Percentiles rank a stretch among this genome's conserved stretches.
Evolutionary conservation across 53 echinoderm and acorn worm genomes (phyloP).

Genomic region (Zoroaster sp.): DNA sequence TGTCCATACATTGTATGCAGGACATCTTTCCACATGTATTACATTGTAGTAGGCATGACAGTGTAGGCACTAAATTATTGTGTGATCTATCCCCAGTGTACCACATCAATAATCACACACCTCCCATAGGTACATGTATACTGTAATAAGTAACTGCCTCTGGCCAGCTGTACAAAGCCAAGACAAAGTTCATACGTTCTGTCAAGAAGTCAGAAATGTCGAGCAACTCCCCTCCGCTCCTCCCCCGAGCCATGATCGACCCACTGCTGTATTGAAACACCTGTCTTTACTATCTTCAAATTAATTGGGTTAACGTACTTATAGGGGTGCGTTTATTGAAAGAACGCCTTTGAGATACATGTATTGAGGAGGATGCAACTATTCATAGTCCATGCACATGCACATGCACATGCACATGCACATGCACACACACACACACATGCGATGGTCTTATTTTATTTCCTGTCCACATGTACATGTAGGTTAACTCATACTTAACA

Average conservation of each 20-base stretch:
- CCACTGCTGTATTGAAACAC: background rate
- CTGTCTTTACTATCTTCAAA: slow-evolving; percentile 1
- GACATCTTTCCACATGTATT: no score
- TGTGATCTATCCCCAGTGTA: no score
- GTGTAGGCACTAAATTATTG: no score
- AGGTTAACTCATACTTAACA: background rate
- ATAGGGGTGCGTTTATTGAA: background rate
- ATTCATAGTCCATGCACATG: no score
- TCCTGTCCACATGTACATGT: background rate
- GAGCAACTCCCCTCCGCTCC: background rate
- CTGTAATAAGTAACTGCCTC: background rate
- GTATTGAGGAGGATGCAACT: no score
- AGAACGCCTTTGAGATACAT: no score
- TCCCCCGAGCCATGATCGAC: background rate
- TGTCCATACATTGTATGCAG: no score
- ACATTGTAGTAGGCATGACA: no score
- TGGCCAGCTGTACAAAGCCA: slow-evolving; percentile 23
- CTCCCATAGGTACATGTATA: no score
- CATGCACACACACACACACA: background rate
- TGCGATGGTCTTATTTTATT: background rate
- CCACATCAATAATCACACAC: no score
- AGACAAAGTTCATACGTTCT: background rate
- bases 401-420: background rate
- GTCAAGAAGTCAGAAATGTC: slow-evolving; percentile 16
- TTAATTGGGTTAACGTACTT: slow-evolving; percentile 17